These are phyloP conservation scores for Andrena bucephala DNA, from an alignment of 2,888 invertebrate species.

Conservation along the genomic window DNA sequence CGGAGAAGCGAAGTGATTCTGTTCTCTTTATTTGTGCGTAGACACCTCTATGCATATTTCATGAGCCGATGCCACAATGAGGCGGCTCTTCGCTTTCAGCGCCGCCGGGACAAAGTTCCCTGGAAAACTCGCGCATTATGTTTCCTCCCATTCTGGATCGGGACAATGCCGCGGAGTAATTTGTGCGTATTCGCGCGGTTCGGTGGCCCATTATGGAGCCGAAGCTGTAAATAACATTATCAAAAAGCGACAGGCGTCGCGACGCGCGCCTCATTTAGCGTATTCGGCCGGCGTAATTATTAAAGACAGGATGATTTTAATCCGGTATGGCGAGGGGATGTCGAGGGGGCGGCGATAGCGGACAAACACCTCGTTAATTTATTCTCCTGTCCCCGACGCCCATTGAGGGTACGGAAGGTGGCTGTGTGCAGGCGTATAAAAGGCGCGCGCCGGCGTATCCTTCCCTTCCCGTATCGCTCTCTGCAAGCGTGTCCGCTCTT, in stretches of 20 bases:
- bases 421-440: conserved; percentile 24
- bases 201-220: conserved; percentile 57
- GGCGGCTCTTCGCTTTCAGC: conserved; percentile 35
- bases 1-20: conserved; percentile 19
- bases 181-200: conserved; percentile 42
- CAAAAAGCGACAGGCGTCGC: conserved; percentile 59
- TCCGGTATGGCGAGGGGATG: conserved; percentile 38
- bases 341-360: conserved; percentile 53
- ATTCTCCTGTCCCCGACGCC: conserved; percentile 62
- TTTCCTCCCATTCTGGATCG: conserved; percentile 22
- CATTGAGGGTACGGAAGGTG: conserved; percentile 49
- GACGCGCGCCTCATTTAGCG: conserved; percentile 67
- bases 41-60: conserved; percentile 40
- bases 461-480: conserved; percentile 10
- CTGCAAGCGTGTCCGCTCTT: conserved; percentile 36
- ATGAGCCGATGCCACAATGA: conserved; percentile 11
- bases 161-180: conserved; percentile 46
- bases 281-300: conserved; percentile 68
- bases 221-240: conserved; percentile 65
- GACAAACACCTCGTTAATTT: conserved; percentile 75
- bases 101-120: conserved; percentile 20
- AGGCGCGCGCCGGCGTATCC: conserved; percentile 8
- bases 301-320: conserved; percentile 71
- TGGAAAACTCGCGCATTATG: conserved; percentile 23
- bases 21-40: conserved; percentile 19